Evolutionary conservation across 2,888 invertebrate genomes (phyloP), one percentile per base, ranked within the genome.

Genomic region (Spilosoma lubricipeda): DNA sequence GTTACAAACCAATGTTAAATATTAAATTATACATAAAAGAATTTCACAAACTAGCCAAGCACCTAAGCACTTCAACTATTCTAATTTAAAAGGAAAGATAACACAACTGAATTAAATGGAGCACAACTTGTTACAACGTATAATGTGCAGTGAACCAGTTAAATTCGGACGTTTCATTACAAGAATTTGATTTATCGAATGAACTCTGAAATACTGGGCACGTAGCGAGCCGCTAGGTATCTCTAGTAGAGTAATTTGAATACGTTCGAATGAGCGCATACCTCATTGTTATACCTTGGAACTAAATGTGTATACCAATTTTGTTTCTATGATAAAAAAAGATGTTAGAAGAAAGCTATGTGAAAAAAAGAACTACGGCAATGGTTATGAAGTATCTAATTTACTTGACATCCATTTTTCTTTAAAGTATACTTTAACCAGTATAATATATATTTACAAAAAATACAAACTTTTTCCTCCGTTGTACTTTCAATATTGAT

Each of bases 181-280:
- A 93, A 93, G 89, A 91, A 91, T 93, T 92, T 93, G 93, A 94
- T 93, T 93, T 93, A 93, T 93, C 85, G 90, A 85, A 85, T 84
- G 88, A 82, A 87, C 87, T 90, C 86, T 85, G 86, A 89, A 89
- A 91, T 85, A 89, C 90, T 84, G 88, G 72, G 85, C 90, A 91
- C 90, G 90, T 90, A 87, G 70, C 73, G 72, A 68, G 68, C 71
- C 76, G 77, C 76, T 79, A 80, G 78, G 80, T 79, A 67, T 20
- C 63, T 48, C 42, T 48, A 71, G 72, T 73, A 48, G 75, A 85
- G 82, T 80, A 80, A 84, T 88, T 85, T 86, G 83, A 85, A 87
- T 84, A 77, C 77, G 59, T 73, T 81, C 74, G 76, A 71, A 63
- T 74, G 76, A 80, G 75, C 74, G 64, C 75, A 74, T 76, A 74